Evolutionary conservation across 2,113 vertebrate species (phyloP).

Genomic region (Tiliqua scincoides): DNA sequence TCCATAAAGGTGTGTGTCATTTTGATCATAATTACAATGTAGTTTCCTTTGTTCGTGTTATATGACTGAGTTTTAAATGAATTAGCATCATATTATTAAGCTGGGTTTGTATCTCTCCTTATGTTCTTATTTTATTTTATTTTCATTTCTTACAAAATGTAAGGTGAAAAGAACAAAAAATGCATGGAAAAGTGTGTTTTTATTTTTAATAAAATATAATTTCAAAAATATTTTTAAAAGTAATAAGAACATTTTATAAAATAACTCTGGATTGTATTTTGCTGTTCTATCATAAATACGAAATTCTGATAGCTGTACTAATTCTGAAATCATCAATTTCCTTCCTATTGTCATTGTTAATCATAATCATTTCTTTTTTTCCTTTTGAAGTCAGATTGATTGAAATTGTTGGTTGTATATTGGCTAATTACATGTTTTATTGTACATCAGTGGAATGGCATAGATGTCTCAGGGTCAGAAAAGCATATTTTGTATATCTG

Average conservation of each 20-base stretch:
- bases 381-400: background rate
- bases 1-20: too few relatives aligned
- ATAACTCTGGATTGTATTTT: background rate
- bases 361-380: background rate
- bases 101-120: too few relatives aligned
- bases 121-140: too few relatives aligned
- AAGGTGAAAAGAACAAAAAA: background rate
- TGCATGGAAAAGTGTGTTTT: too few relatives aligned
- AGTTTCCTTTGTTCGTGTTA: too few relatives aligned
- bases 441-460: conserved; percentile 55
- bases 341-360: background rate
- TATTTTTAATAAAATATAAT: too few relatives aligned
- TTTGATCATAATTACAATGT: too few relatives aligned
- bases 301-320: background rate
- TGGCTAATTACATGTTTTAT: conserved; percentile 10
- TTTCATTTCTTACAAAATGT: background rate
- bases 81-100: too few relatives aligned
- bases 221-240: too few relatives aligned
- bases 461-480: conserved; percentile 62
- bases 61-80: too few relatives aligned
- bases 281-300: background rate
- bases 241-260: background rate
- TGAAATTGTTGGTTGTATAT: background rate
- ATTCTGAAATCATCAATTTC: conserved; percentile 2
- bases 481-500: conserved; percentile 57